Evolutionary conservation across 1,140 invertebrate species (phyloP).

Genomic region (Catajapyx aquilonaris): DNA sequence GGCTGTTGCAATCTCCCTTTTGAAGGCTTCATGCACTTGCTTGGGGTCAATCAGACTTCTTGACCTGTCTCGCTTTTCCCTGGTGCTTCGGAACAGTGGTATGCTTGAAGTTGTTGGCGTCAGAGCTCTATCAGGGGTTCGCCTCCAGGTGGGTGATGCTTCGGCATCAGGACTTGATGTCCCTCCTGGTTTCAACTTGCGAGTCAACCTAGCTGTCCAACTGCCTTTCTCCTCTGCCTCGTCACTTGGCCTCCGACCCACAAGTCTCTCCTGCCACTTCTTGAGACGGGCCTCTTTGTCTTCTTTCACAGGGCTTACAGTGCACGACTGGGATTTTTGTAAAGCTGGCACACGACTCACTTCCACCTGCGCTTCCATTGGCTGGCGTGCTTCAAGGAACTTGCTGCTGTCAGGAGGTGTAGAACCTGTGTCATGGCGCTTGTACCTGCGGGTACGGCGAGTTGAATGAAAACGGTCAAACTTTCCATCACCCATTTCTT

Average conservation of each 20-base stretch:
- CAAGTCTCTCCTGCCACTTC: slow-evolving; percentile 37
- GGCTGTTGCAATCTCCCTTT: background rate
- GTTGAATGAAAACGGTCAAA: slow-evolving; percentile 66
- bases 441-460: slow-evolving; percentile 57
- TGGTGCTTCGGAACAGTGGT: slow-evolving; percentile 7
- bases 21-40: slow-evolving; percentile 16
- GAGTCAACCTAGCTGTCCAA: slow-evolving; percentile 10
- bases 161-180: slow-evolving; percentile 21
- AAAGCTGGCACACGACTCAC: background rate
- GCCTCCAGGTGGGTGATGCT: slow-evolving; percentile 22
- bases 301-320: slow-evolving; percentile 16
- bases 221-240: slow-evolving; percentile 10
- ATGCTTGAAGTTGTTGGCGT: slow-evolving; percentile 6
- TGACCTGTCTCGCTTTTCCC: slow-evolving; percentile 19
- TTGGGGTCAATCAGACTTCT: slow-evolving; percentile 28
- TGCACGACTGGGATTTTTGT: slow-evolving; percentile 7
- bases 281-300: slow-evolving; percentile 37
- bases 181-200: slow-evolving; percentile 12
- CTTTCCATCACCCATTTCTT: slow-evolving; percentile 34
- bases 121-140: slow-evolving; percentile 17
- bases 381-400: slow-evolving; percentile 5
- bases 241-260: slow-evolving; percentile 19
- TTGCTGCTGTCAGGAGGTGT: slow-evolving; percentile 15
- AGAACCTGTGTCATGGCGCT: slow-evolving; percentile 37
- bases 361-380: background rate